Conservation (phyloP, 2,888 invertebrate species). For the Lymantria dispar region DNA sequence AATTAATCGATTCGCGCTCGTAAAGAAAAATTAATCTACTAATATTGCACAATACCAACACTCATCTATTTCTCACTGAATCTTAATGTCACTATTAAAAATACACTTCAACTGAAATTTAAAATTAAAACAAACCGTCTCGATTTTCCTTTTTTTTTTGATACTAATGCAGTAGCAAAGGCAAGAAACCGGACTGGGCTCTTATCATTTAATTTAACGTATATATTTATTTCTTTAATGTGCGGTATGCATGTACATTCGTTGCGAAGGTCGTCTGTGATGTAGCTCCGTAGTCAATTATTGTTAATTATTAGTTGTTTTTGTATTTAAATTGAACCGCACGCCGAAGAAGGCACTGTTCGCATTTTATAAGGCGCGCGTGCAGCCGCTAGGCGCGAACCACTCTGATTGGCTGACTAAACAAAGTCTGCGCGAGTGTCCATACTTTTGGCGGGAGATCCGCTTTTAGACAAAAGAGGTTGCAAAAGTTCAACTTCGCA, state of each 20-base stretch:
- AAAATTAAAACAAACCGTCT: slow-evolving; percentile 9
- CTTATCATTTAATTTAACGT: slow-evolving; percentile 53
- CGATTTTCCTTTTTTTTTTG: slow-evolving; percentile 47
- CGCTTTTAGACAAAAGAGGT: slow-evolving; percentile 38
- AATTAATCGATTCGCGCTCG: no score
- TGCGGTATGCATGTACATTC: slow-evolving; percentile 44
- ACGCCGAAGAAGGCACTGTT: slow-evolving; percentile 40
- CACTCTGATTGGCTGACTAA: slow-evolving; percentile 68
- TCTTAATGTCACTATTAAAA: neutral
- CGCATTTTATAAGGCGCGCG: slow-evolving; percentile 69
- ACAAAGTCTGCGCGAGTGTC: slow-evolving; percentile 31
- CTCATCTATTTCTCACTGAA: neutral
- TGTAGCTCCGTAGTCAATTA: slow-evolving; percentile 47
- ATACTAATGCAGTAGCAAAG: slow-evolving; percentile 40
- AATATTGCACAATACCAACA: no score
- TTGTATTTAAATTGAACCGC: slow-evolving; percentile 50
- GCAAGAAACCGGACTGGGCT: slow-evolving; percentile 57
- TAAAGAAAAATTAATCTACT: no score
- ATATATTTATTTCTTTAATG: slow-evolving; percentile 39
- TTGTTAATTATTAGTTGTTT: slow-evolving; percentile 58
- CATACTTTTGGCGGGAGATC: slow-evolving; percentile 65
- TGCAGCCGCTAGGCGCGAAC: slow-evolving; percentile 63
- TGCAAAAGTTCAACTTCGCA: neutral
- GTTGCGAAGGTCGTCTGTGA: slow-evolving; percentile 48
- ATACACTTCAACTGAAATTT: neutral